Base-by-base conservation (phyloP, 2,888 invertebrate species). In the Quadroppia sp. region DNA sequence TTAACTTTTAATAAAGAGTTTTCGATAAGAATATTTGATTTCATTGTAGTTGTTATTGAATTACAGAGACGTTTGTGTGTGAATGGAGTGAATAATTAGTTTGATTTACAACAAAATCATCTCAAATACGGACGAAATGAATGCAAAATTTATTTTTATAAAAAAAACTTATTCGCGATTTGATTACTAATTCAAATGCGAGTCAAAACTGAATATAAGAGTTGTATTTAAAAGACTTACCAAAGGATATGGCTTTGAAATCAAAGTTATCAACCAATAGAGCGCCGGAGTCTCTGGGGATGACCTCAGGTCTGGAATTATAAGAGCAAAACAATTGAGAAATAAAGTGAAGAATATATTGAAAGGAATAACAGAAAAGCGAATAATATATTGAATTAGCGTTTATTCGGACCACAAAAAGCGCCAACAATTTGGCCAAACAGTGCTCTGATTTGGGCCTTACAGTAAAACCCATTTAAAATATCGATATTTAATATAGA, bases 271-370 rank as follows among this genome's bases (percentile, higher is more conserved):
- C 36, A 32, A 64, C 3, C 3, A 20, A n/a, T 4, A 15, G 20
- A 48, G 4, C 15, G 17, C 3, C 48, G 7, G 28, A 23, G 64
- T 64, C 64, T 64, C 64, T 28, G 7, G 64, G 36, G 64, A 20
- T 64, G n/a, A 64, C 64, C 64, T 64, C 36, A 64, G 64, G 64
- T n/a, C 64, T 36, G 64, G 3, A 11, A 56, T 28, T 53, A 28
- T 28, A 64, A 36, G 6, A n/a, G 64, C 59, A 15, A 59, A 59
- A 59, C 59, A 59, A 64, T 32, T 36, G 32, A 36, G 20, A 28
- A 11, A 36, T n/a, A n/a, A n/a, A n/a, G 36, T 36, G 50, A 20
- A 50, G 20, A 7, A 50, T n/a, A 50, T 20, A 9, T 7, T n/a
- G 20, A 50, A n/a, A 50, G 50, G 20, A 20, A 20, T 20, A 50